These are phyloP conservation scores for Caenorhabditis sinica DNA, from an alignment of 2,888 invertebrate species.

Conservation along the genomic window DNA sequence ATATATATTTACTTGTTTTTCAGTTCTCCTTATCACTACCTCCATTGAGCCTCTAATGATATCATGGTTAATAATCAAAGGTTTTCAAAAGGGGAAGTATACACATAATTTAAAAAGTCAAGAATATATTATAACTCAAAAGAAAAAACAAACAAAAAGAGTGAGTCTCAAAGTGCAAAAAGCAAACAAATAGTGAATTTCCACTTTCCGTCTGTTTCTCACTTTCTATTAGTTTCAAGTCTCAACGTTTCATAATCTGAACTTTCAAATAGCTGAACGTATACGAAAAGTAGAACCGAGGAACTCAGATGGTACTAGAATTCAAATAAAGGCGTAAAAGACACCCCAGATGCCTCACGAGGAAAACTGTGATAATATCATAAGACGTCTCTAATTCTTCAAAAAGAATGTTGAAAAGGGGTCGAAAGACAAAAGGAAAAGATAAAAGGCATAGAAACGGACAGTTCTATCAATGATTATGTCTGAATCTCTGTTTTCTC, in stretches of 20 bases:
- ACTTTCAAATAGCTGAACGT: background rate
- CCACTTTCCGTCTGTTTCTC: conserved; percentile 4
- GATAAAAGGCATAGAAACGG: conserved; percentile 34
- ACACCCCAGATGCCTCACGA: background rate
- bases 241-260: background rate
- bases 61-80: conserved; percentile 23
- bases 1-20: too few relatives aligned
- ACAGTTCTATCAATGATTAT: conserved; percentile 40
- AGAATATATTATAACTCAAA: conserved; percentile 2
- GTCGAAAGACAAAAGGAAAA: conserved; percentile 22
- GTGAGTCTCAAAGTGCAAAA: conserved; percentile 29
- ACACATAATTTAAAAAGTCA: conserved; percentile 4
- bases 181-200: conserved; percentile 42
- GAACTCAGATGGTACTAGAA: too few relatives aligned
- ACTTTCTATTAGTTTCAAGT: conserved; percentile 19
- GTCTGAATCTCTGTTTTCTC: conserved; percentile 13
- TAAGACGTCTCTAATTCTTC: background rate
- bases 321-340: background rate
- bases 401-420: conserved; percentile 16
- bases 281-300: background rate
- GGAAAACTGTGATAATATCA: background rate
- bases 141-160: conserved; percentile 41
- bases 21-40: conserved; percentile 24
- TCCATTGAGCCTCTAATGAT: conserved; percentile 4
- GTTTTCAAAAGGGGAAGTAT: background rate